Conservation (phyloP, 2,113 vertebrate genomes). For the Erythrolamprus reginae region DNA sequence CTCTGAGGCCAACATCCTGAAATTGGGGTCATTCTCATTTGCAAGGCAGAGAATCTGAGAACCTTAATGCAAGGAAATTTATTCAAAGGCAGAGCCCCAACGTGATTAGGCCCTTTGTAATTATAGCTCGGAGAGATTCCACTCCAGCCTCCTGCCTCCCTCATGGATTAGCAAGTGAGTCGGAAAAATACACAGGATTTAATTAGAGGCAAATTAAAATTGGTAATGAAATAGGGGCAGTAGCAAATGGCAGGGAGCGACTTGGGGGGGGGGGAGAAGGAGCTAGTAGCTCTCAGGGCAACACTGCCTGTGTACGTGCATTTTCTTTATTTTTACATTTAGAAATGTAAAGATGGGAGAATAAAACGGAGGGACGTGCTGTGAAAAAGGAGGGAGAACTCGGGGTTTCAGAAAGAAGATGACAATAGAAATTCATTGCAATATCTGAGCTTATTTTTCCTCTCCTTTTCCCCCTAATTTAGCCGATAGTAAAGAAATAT, state of each 20-base stretch:
- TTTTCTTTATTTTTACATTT: slow-evolving; percentile 70
- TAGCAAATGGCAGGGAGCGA: slow-evolving; percentile 88
- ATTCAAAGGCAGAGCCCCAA: slow-evolving; percentile 88
- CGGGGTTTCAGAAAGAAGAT: background rate
- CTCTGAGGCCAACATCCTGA: slow-evolving; percentile 90
- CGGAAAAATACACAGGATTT: slow-evolving; percentile 99
- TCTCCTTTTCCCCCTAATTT: background rate
- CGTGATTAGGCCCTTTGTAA: slow-evolving; percentile 99
- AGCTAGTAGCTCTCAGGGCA: slow-evolving; percentile 71
- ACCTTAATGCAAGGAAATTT: slow-evolving; percentile 88
- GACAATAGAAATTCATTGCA: background rate
- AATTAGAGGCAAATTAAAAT: slow-evolving; percentile 99
- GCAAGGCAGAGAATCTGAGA: slow-evolving; percentile 95
- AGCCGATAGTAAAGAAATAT: background rate
- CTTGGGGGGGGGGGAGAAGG: slow-evolving; percentile 66
- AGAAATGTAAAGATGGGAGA: slow-evolving; percentile 72
- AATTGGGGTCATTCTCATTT: slow-evolving; percentile 99
- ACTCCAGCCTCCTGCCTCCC: slow-evolving; percentile 90
- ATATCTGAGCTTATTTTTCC: background rate
- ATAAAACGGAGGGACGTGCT: slow-evolving; percentile 56
- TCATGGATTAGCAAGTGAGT: slow-evolving; percentile 96
- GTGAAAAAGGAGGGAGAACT: background rate
- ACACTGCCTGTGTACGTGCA: slow-evolving; percentile 65
- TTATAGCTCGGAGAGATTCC: slow-evolving; percentile 97
- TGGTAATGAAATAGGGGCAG: slow-evolving; percentile 99